Evolutionary conservation across 2,797 vertebrate genomes (phyloP), one percentile per base, ranked within the genome.

Genomic region (Anguilla anguilla): DNA sequence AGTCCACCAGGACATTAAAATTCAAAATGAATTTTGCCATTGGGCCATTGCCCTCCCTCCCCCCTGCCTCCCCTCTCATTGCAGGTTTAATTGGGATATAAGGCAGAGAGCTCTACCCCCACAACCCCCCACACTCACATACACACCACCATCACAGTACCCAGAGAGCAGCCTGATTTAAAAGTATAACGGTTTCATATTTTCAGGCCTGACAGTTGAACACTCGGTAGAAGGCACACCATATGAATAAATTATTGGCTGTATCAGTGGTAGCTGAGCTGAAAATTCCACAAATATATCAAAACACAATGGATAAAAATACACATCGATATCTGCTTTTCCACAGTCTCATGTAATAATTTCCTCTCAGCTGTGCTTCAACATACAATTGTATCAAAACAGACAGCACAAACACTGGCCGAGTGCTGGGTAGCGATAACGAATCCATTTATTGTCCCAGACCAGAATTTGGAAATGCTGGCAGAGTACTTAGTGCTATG

Each of bases 221-320:
- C 85, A 81, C 57, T 88, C 57, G 87, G 81, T 35, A 87, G 46
- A 88, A 84, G 88, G 74, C 39, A 85, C 87, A 86, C 19, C 85
- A 86, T 86, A 88, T 90, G 39, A 91, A 92, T 93, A 91, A 90
- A 91, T 91, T 85, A 90, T 89, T 84, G 87, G 84, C 85, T 88
- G 84, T 90, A 91, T 87, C 82, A 85, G 79, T 88, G 89, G 88
- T 88, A 87, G 86, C 86, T 83, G 83, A 49, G 87, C 86, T 87
- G 87, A 31, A 90, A 91, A 86, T 87, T 85, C 77, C 84, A 83
- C 87, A 85, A 87, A 72, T 90, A 90, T 87, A 89, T 87, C 85
- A 85, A 86, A 86, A 92, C 89, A 85, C 89, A 49, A 90, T 53
- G 86, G 93, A 91, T 90, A 67, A 92, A 72, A 89, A 87, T 86